Conservation (phyloP, 2,113 vertebrate species). For the Globicephala melas region DNA sequence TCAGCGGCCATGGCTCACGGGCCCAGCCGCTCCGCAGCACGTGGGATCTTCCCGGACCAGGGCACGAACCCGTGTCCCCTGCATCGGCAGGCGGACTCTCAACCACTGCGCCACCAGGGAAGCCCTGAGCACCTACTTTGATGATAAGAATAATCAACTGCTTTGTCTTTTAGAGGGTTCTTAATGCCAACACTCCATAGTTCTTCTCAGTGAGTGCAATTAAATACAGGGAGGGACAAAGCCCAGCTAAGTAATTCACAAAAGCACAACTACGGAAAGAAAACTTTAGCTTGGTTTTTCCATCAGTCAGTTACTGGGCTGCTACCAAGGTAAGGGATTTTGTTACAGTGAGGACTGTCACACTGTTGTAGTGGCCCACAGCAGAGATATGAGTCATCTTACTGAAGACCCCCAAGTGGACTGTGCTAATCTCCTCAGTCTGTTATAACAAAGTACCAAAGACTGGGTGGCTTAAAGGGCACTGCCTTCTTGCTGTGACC, state of each 20-base stretch:
- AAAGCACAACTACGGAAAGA: neutral
- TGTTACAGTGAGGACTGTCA: neutral
- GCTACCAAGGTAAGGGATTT: neutral
- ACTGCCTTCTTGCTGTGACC: neutral
- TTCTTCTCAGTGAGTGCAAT: conserved; percentile 18
- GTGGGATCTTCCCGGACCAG: no score
- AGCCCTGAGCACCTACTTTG: neutral
- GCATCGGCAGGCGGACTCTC: no score
- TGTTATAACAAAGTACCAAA: neutral
- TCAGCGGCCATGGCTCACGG: no score
- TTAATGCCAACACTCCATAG: conserved; percentile 24
- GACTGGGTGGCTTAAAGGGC: neutral
- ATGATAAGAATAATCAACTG: conserved; percentile 47
- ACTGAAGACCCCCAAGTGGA: neutral
- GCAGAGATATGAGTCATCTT: neutral
- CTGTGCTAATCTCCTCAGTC: neutral
- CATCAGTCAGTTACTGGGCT: neutral
- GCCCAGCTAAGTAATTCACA: conserved; percentile 20
- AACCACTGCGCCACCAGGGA: no score
- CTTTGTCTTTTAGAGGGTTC: conserved; percentile 52
- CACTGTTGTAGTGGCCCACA: no score
- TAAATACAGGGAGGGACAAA: conserved; percentile 4
- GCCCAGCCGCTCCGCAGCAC: no score
- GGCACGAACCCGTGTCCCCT: no score
- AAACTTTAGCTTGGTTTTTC: neutral